A percentile compares a stretch with the other conserved stretches of the same genome.
Evolutionary conservation across 1,140 invertebrate species (phyloP).

Genomic region (Drosophila kepulauana): DNA sequence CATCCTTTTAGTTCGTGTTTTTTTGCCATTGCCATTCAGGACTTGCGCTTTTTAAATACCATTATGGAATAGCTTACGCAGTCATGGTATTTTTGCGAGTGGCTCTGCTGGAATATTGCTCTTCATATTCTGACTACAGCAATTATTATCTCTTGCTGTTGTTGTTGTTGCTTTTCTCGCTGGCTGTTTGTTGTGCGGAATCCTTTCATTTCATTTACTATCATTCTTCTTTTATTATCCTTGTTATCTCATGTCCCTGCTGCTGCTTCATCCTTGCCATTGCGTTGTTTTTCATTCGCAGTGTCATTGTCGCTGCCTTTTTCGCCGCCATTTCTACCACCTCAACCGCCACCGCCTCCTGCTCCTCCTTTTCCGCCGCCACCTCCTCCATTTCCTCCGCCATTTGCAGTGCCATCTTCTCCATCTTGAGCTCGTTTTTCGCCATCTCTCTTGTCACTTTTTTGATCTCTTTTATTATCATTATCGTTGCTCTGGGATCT

Average conservation of each 20-base stretch:
- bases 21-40: background rate
- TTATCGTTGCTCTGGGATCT: background rate
- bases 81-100: background rate
- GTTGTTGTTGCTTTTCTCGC: conserved; percentile 1
- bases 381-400: background rate
- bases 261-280: background rate
- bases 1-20: background rate
- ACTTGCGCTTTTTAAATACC: conserved; percentile 1
- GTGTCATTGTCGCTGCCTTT: background rate
- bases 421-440: conserved; percentile 6
- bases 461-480: background rate
- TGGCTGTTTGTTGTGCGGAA: background rate
- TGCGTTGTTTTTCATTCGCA: background rate
- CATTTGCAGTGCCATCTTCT: background rate
- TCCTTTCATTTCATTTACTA: conserved; percentile 7
- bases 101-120: background rate
- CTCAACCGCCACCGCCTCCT: background rate
- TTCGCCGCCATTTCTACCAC: background rate
- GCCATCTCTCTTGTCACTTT: conserved; percentile 8
- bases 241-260: background rate
- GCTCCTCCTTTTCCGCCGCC: background rate
- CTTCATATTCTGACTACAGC: background rate
- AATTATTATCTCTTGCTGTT: background rate
- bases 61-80: conserved; percentile 3
- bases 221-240: conserved; percentile 3